These are phyloP conservation scores for Miltochrista miniata DNA, from an alignment of 2,888 invertebrate species.

Conservation along the genomic window DNA sequence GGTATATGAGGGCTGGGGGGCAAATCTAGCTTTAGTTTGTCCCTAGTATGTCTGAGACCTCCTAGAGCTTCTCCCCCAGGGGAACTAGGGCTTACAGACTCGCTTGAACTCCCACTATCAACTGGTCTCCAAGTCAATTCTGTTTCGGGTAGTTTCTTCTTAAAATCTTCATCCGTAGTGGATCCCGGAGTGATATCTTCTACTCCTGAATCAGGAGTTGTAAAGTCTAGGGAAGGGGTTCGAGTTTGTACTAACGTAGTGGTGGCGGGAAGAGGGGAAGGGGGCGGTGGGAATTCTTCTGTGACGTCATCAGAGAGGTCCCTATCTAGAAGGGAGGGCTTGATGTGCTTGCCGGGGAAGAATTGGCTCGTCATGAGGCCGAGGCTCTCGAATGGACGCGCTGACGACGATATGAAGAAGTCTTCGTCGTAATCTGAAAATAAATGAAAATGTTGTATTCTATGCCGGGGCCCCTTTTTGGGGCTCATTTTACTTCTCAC, in stretches of 20 bases:
- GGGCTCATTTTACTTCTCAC: too few relatives aligned
- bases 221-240: slow-evolving; percentile 73
- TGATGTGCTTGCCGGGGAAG: slow-evolving; percentile 85
- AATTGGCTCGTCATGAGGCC: slow-evolving; percentile 86
- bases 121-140: slow-evolving; percentile 55
- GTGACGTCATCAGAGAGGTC: slow-evolving; percentile 49
- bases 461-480: too few relatives aligned
- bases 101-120: slow-evolving; percentile 73
- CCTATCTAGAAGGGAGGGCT: slow-evolving; percentile 53
- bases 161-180: slow-evolving; percentile 62
- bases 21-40: slow-evolving; percentile 88
- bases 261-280: slow-evolving; percentile 47
- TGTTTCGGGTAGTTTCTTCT: slow-evolving; percentile 51
- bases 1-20: slow-evolving; percentile 82
- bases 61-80: slow-evolving; percentile 82
- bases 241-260: slow-evolving; percentile 42
- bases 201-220: slow-evolving; percentile 85
- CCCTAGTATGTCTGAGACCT: slow-evolving; percentile 88
- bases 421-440: slow-evolving; percentile 85
- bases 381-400: slow-evolving; percentile 87
- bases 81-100: slow-evolving; percentile 73
- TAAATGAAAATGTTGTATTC: too few relatives aligned
- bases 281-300: slow-evolving; percentile 53
- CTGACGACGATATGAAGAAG: slow-evolving; percentile 89
- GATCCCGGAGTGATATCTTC: slow-evolving; percentile 84